These are phyloP conservation scores for Agrotis clavis DNA, from an alignment of 2,888 invertebrate genomes.

Conservation along the genomic window DNA sequence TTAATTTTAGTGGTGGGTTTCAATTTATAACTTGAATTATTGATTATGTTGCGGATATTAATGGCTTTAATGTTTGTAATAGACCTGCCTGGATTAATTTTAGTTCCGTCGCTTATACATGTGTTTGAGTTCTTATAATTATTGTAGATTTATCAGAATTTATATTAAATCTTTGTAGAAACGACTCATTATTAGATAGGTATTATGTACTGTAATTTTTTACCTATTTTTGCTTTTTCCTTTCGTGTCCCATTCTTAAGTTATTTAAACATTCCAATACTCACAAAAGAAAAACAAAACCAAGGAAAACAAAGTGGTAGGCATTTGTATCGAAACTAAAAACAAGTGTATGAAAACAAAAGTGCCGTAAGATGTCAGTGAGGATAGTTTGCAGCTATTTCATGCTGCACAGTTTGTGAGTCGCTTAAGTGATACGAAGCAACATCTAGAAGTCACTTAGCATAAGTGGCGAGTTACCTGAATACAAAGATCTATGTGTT, in stretches of 20 bases:
- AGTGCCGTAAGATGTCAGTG: slow-evolving; percentile 62
- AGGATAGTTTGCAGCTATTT: slow-evolving; percentile 63
- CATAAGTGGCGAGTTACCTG: slow-evolving; percentile 87
- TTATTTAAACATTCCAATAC: not conserved
- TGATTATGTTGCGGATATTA: slow-evolving; percentile 49
- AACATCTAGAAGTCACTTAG: slow-evolving; percentile 81
- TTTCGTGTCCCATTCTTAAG: too few relatives aligned
- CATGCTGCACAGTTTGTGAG: slow-evolving; percentile 56
- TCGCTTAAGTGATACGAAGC: slow-evolving; percentile 53
- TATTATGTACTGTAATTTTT: too few relatives aligned
- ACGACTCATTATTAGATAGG: too few relatives aligned
- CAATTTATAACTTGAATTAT: slow-evolving; percentile 63
- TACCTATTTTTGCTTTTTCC: too few relatives aligned
- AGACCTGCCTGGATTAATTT: slow-evolving; percentile 25
- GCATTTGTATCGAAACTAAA: slow-evolving; percentile 57
- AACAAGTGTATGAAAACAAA: slow-evolving; percentile 66
- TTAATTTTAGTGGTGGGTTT: slow-evolving; percentile 61
- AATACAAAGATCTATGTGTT: slow-evolving; percentile 43
- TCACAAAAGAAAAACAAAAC: slow-evolving; percentile 36
- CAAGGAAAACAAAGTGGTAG: slow-evolving; percentile 43
- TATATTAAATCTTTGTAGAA: too few relatives aligned
- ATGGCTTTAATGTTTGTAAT: slow-evolving; percentile 48
- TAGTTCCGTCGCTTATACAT: not conserved
- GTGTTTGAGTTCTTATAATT: too few relatives aligned
- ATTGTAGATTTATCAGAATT: too few relatives aligned